phyloP scores from a whole-genome alignment of 2,113 vertebrate species.

The Taxidea taxus region DNA sequence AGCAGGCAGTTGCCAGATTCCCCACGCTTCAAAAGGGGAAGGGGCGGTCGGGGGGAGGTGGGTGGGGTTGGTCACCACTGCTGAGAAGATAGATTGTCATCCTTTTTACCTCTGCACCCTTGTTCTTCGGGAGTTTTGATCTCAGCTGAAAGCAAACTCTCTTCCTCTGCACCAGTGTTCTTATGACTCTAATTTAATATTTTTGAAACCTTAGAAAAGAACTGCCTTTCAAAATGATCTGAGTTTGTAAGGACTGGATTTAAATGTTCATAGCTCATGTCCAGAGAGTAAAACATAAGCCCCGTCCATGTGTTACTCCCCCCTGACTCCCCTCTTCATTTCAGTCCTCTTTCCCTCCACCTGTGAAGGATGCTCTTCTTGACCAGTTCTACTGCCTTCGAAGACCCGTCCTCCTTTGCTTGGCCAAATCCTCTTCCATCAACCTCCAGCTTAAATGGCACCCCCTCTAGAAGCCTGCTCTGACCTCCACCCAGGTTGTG shows the following conservation, averaged over 20 bases:
- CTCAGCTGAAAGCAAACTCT: not conserved
- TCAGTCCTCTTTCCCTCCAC: too few species aligned
- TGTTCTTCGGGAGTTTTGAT: not conserved
- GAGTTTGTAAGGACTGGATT: not conserved
- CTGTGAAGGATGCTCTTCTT: not conserved
- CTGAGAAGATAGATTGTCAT: not conserved
- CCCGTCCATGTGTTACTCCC: fast-evolving
- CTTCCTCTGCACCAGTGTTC: not conserved
- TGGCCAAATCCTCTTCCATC: not conserved
- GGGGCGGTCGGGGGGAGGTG: fast-evolving
- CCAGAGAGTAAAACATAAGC: not conserved
- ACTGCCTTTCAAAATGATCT: not conserved
- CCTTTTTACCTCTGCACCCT: not conserved
- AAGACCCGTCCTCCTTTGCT: fast-evolving
- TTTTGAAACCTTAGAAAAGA: not conserved
- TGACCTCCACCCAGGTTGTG: not conserved
- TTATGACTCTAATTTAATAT: not conserved
- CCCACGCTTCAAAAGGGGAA: not conserved
- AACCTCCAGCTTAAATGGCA: not conserved
- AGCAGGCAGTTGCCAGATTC: not conserved
- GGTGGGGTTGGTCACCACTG: not conserved
- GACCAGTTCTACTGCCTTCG: not conserved
- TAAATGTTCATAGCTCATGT: not conserved
- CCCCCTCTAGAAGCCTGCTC: not conserved
- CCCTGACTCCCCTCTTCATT: not conserved